A percentile compares a stretch with the other conserved stretches of the same genome.
phyloP scores from a whole-genome alignment of 2,888 invertebrate genomes.

The Aporophyla nigra region DNA sequence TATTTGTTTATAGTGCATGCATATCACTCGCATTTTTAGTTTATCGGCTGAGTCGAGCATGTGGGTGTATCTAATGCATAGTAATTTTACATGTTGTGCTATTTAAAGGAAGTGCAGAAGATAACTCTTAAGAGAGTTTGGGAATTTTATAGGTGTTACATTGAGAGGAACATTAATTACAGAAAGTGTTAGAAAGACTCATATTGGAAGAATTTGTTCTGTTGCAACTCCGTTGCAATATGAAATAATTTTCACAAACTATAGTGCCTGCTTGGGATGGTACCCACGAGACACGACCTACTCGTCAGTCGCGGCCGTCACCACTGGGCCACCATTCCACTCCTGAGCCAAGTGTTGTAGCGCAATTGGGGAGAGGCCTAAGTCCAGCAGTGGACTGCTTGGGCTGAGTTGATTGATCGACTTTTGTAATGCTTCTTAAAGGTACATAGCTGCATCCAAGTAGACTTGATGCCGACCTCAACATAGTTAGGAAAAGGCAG shows the following conservation, averaged over 20 bases:
- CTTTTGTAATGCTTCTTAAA: no score
- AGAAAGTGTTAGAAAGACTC: background rate
- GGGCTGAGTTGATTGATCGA: no score
- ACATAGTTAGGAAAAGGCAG: background rate
- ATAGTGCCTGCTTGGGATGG: no score
- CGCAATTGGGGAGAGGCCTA: no score
- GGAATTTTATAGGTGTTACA: background rate
- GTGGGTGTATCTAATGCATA: slow-evolving; percentile 30
- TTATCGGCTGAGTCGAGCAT: background rate
- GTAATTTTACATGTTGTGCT: slow-evolving; percentile 15
- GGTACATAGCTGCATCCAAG: background rate
- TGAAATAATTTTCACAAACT: no score
- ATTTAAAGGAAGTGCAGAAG: slow-evolving; percentile 11
- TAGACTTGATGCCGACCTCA: background rate
- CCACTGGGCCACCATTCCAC: no score
- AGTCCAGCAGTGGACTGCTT: no score
- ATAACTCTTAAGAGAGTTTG: background rate
- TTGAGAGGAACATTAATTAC: no score
- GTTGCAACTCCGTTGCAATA: no score
- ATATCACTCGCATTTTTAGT: slow-evolving; percentile 12
- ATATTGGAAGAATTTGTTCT: background rate
- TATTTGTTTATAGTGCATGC: slow-evolving; percentile 18
- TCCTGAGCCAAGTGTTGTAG: no score
- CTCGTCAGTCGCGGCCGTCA: no score
- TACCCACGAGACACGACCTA: no score